phyloP scores from a whole-genome alignment of 2,797 vertebrate species.

The Sternarchorhynchus goeldii region DNA sequence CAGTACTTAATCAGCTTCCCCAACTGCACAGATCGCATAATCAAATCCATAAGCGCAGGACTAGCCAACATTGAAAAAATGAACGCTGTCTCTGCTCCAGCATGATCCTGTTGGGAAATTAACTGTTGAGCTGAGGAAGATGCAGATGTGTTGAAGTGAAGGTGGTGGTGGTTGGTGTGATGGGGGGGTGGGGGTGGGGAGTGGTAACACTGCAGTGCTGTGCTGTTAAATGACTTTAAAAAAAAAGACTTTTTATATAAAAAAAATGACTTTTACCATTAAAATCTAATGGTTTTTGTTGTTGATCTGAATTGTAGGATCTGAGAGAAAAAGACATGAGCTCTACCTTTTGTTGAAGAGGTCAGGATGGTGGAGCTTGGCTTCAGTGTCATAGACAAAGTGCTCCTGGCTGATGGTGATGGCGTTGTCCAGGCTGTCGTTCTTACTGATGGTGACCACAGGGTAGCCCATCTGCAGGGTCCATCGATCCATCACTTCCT shows the following conservation, averaged over 20 bases:
- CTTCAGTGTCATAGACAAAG: conserved; percentile 89
- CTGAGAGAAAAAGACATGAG: neutral
- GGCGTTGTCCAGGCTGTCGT: conserved; percentile 82
- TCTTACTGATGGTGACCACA: conserved; percentile 90
- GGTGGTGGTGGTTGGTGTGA: too few species aligned
- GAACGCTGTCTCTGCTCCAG: neutral
- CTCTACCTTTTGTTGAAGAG: conserved; percentile 82
- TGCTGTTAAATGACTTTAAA: too few species aligned
- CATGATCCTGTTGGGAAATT: neutral
- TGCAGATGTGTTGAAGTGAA: too few species aligned
- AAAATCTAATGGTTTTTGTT: neutral
- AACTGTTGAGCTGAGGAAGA: neutral
- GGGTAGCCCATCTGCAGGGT: conserved; percentile 98
- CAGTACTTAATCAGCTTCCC: neutral
- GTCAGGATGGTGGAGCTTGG: conserved; percentile 70
- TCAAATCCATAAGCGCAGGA: neutral
- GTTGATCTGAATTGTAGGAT: neutral
- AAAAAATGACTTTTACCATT: too few species aligned
- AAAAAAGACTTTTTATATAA: too few species aligned
- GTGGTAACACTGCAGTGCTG: too few species aligned
- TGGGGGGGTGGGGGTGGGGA: too few species aligned
- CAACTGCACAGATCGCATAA: conserved; percentile 1
- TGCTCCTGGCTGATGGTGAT: conserved; percentile 88
- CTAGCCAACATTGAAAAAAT: conserved; percentile 3
- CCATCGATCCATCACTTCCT: conserved; percentile 97